Percentiles rank a stretch among this genome's conserved stretches.
phyloP scores from a whole-genome alignment of 2,113 vertebrate species.

The human (Homo sapiens) region DNA sequence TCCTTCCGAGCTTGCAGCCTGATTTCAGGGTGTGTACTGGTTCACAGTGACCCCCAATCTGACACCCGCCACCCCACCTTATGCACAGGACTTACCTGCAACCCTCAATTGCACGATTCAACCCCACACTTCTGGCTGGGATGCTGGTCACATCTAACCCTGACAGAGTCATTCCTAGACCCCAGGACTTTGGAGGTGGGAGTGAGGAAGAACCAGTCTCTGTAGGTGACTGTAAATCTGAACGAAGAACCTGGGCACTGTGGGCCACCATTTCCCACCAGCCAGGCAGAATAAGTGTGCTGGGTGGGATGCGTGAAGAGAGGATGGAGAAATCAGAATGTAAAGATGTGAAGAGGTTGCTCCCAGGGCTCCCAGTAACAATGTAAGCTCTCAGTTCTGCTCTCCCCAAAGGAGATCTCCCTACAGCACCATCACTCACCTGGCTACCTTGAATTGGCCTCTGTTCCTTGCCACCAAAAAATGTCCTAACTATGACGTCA shows the following conservation, averaged over 20 bases:
- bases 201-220: background rate
- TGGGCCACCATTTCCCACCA: accelerated
- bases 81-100: accelerated
- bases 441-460: background rate
- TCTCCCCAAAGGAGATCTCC: background rate
- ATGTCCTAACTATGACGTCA: background rate
- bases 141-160: too few species aligned
- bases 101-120: background rate
- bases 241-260: background rate
- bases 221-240: background rate
- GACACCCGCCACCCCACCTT: accelerated
- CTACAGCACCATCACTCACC: background rate
- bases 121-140: background rate
- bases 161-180: background rate
- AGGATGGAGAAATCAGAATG: background rate
- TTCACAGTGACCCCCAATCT: too few species aligned
- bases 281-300: background rate
- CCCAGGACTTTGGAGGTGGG: background rate
- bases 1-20: background rate
- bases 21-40: background rate
- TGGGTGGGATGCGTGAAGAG: background rate
- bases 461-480: background rate
- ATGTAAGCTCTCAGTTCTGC: background rate
- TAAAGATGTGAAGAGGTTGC: background rate
- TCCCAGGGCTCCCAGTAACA: background rate